Base-by-base conservation (phyloP, 1,140 invertebrate species). In the Drosophila erecta region DNA sequence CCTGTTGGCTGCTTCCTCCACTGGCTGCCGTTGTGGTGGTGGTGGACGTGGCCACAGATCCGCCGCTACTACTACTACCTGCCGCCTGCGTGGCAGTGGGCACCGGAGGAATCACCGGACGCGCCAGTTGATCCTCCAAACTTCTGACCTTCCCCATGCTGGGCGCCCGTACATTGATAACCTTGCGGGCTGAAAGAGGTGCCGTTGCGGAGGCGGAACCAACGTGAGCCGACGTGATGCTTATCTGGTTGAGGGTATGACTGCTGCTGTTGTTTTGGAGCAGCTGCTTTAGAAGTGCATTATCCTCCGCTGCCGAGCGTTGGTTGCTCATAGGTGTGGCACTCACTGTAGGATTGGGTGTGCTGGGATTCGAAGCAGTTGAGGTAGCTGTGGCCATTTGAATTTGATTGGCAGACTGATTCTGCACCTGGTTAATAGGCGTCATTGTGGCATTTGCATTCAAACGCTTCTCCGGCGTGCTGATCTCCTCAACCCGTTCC, bases 281-380 rank as follows among this genome's bases (percentile, higher is more conserved):
- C 24, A 98, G 93, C 91, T 98, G 96, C 86, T 98, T 98, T 17
- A 98, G 91, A 15, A 98, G 92, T 10, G 97, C 97, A 93, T 98
- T 98, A 90, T 97, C 96, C 78, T 96, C 96, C 47, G 94, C 93
- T 72, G 96, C 96, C 49, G 94, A 93, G 79, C 93, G 95, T 38
- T 76, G 40, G n/a, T 40, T 59, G 35, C 37, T 64, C 49, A 12
- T 76, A 1, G 38, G 5, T 3, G 54, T 20, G 6, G 30, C 24
- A 20, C 15, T 44, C 15, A 20, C 33, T 3, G 44, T 8, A 6
- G 71, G 40, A 17, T 53, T 64, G 5, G 17, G n/a, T 27, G 55
- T 43, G 15, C 15, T 30, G 38, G 38, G 27, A 35, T 24, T 55
- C 3, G 30, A 20, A 2, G 17, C 22, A 14, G 65, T 30, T 27